Base-by-base conservation (phyloP, 2,888 invertebrate species). In the Diachrysia chrysitis region DNA sequence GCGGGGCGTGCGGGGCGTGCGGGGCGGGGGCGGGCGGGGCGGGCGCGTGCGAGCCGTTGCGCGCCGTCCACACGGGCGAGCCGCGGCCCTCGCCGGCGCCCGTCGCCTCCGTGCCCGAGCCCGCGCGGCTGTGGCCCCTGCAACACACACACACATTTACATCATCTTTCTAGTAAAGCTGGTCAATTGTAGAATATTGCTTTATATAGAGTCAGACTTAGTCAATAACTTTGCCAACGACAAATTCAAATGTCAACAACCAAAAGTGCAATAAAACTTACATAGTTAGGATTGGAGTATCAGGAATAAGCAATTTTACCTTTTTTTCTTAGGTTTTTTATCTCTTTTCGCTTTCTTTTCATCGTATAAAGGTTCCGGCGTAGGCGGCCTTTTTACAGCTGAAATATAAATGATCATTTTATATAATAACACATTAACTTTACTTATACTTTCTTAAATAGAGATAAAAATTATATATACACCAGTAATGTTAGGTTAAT, bases 271-370 rank as follows among this genome's bases (percentile, higher is more conserved):
- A 32, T 32, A 32, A 32, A 32, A 32, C 32, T 32, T 32, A 32
- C 32, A 32, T 32, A 32, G 32, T 6, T 51, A 51, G 12, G 19
- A n/a, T 16, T 16, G 42, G 17, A 46, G 17, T 7, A 17, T 16
- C 14, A 37, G 16, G 16, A 37, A 37, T 37, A 42, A 42, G 7
- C 7, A 42, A n/a, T n/a, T 42, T 76, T 55, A 94, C 95, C 93
- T 91, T 92, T 87, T 93, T 83, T 93, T 95, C 85, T 93, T 95
- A 68, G 91, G 94, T 88, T 95, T 95, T 86, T 94, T 95, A 77
- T 95, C 95, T 75, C 94, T 85, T 86, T 94, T 95, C 79, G 93
- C 89, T 85, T 93, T 95, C 84, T 95, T 95, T 66, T 94, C 95
- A 80, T 95, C 95, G 69, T 89, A 83, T 7, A 90, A 73, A 5